Evolutionary conservation across 1,140 invertebrate genomes (phyloP).

Genomic region (Apis laboriosa): DNA sequence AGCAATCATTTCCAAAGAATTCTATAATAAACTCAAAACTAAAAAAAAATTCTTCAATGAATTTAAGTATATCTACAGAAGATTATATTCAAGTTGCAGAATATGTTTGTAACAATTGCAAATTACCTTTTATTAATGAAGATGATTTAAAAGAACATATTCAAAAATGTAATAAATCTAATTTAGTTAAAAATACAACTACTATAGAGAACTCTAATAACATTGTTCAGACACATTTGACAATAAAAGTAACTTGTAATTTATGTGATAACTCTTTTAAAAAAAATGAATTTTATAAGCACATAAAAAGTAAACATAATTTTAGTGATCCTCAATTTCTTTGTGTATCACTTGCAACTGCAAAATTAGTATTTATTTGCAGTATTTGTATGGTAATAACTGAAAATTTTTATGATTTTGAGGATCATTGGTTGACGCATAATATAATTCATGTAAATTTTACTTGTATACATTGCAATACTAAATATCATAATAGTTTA

Average conservation of each 20-base stretch:
- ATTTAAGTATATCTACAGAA: conserved; percentile 30
- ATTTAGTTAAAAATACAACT: background rate
- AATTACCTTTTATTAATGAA: conserved; percentile 60
- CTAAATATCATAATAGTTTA: conserved; percentile 5
- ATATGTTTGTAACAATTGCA: conserved; percentile 71
- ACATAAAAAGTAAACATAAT: conserved; percentile 56
- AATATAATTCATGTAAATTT: conserved; percentile 38
- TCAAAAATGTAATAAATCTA: conserved; percentile 8
- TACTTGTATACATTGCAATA: conserved; percentile 49
- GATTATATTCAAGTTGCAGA: conserved; percentile 71
- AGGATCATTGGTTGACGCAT: conserved; percentile 68
- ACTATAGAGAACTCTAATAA: too few species aligned
- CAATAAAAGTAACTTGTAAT: conserved; percentile 47
- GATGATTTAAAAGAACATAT: conserved; percentile 61
- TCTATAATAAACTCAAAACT: conserved; percentile 47
- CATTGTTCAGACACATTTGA: background rate
- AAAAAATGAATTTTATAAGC: conserved; percentile 57
- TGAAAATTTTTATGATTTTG: conserved; percentile 50
- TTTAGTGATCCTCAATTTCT: conserved; percentile 47
- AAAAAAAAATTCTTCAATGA: background rate
- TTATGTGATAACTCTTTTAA: conserved; percentile 59
- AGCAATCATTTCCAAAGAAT: conserved; percentile 69
- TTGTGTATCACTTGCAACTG: conserved; percentile 34
- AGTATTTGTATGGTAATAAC: conserved; percentile 55
- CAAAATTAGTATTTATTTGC: conserved; percentile 57